Evolutionary conservation across 2,797 vertebrate genomes (phyloP).

Genomic region (Diplodus sargus): DNA sequence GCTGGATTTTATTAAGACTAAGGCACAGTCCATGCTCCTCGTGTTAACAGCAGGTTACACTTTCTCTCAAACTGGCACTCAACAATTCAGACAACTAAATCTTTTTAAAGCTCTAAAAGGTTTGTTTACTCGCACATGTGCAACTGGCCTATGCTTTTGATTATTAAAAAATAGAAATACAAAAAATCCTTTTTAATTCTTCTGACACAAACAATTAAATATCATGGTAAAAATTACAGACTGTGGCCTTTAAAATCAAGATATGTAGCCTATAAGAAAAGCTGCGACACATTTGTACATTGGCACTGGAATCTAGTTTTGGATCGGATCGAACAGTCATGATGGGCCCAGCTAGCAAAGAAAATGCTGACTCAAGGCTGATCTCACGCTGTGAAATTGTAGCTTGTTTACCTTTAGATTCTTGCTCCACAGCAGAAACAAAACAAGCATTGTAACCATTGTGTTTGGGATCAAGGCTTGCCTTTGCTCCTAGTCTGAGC

Average conservation of each 20-base stretch:
- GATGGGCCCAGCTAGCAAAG: not conserved
- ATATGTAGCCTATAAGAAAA: slow-evolving; percentile 6
- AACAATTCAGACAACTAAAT: not conserved
- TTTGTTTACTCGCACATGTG: not conserved
- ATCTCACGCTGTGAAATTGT: slow-evolving; percentile 22
- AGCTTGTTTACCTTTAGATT: slow-evolving; percentile 47
- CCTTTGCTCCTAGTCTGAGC: slow-evolving; percentile 45
- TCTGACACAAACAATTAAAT: not conserved
- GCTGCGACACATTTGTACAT: not conserved
- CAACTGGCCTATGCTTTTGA: not conserved
- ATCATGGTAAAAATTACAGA: not conserved
- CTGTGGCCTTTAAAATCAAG: too few relatives aligned
- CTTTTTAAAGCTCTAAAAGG: not conserved
- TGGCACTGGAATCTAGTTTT: not conserved
- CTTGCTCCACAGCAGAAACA: slow-evolving; percentile 45
- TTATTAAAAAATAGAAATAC: too few relatives aligned
- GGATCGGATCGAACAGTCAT: not conserved
- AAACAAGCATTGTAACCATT: slow-evolving; percentile 48
- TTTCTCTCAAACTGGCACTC: not conserved
- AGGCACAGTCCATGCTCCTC: too few relatives aligned
- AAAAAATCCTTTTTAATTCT: not conserved
- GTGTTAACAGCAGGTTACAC: too few relatives aligned
- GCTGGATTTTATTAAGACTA: not conserved
- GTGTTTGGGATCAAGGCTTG: slow-evolving; percentile 47
- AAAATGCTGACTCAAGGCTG: slow-evolving; percentile 49